These are phyloP conservation scores for Clostera curtula DNA, from an alignment of 2,888 invertebrate species.

Conservation along the genomic window DNA sequence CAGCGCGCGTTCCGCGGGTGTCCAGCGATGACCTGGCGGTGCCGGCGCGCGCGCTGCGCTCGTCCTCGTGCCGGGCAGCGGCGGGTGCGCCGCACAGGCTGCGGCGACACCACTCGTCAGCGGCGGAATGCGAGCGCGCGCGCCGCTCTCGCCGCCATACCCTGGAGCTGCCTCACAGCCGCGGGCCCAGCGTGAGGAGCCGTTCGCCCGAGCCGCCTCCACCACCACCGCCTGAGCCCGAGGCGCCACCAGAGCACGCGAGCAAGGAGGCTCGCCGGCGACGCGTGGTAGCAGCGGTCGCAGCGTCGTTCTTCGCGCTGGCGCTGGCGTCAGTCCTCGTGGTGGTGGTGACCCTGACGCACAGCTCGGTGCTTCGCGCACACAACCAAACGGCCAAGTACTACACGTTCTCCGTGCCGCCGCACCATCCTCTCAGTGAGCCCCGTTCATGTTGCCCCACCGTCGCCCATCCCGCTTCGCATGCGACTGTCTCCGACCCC, in stretches of 20 bases:
- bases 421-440: conserved; percentile 76
- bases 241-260: conserved; percentile 68
- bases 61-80: conserved; percentile 63
- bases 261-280: conserved; percentile 80
- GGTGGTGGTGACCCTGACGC: conserved; percentile 85
- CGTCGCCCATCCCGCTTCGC: conserved; percentile 75
- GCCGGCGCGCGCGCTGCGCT: conserved; percentile 65
- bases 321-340: conserved; percentile 83
- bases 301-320: conserved; percentile 83
- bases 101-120: conserved; percentile 66
- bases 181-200: conserved; percentile 64
- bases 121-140: conserved; percentile 67
- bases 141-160: conserved; percentile 63
- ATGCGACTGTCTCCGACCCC: conserved; percentile 73
- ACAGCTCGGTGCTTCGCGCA: conserved; percentile 78
- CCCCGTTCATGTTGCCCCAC: conserved; percentile 76
- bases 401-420: conserved; percentile 78
- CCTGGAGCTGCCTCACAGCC: conserved; percentile 58
- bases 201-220: conserved; percentile 59
- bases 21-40: conserved; percentile 68
- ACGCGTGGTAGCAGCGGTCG: conserved; percentile 81
- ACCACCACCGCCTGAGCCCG: conserved; percentile 51
- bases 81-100: conserved; percentile 64
- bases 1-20: conserved; percentile 60
- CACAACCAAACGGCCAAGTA: conserved; percentile 79